Base-by-base conservation (phyloP, 2,797 vertebrate genomes). In the Siniperca undulata region DNA sequence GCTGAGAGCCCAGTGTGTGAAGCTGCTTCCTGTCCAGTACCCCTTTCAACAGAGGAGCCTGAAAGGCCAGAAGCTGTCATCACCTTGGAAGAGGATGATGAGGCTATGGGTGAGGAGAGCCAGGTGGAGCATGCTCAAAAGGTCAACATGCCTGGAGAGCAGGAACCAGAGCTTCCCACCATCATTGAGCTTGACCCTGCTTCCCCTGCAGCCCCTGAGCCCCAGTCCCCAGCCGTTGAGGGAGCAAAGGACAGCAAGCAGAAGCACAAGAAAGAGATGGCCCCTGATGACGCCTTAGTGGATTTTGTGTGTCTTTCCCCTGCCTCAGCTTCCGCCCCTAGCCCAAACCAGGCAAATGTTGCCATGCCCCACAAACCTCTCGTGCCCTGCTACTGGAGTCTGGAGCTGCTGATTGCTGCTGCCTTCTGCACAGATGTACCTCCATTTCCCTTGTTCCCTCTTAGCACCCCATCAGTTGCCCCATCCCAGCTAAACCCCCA, bases 361-460 rank as follows among this genome's bases (percentile, higher is more conserved):
- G 69, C 68, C 0, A 66, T 72, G 59, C 67, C 92, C 86, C 82
- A 73, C 52, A 93, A 91, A 84, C 89, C 89, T 48, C 89, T 86
- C n/a, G 92, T 94, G 70, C 86, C 93, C 85, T 94, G 84, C 40
- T 97, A 95, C 5, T 96, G 96, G 96, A 98, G 97, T 83, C 95
- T 99, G 92, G 97, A 99, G 67, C 95, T 96, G 12, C 94, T 99
- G 85, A 97, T 99, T 42, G 97, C 97, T 0, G 98, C 97, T 7
- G 96, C 97, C 60, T 96, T 98, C 80, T 94, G 96, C 83, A 93
- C 95, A 80, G 96, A 96, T 11, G 92, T 95, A 56, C 95, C 95
- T 44, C 94, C 94, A 0, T 94, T 96, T 52, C 95, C 95, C 65
- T 78, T 95, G 85, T 93, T 91, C 48, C 91, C 93, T 84, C 85